phyloP scores from a whole-genome alignment of 2,113 vertebrate genomes.

The Colossoma macropomum region DNA sequence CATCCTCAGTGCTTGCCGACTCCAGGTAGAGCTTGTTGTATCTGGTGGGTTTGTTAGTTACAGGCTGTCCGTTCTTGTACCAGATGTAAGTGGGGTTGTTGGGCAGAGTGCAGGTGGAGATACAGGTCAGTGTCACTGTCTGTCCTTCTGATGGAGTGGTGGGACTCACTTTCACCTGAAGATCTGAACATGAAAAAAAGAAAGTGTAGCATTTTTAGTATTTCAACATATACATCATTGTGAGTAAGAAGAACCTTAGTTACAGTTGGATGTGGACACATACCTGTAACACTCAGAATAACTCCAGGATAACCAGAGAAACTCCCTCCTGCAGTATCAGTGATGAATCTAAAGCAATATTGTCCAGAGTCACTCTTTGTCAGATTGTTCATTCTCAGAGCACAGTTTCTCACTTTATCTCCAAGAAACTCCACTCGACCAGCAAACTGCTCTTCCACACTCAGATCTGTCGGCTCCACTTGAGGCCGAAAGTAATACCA shows the following conservation, averaged over 20 bases:
- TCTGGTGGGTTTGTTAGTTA: background rate
- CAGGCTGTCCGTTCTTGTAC: background rate
- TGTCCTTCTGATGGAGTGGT: background rate
- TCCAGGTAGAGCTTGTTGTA: background rate
- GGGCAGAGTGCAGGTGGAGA: slow-evolving; percentile 12
- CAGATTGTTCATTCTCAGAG: background rate
- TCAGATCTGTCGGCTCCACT: background rate
- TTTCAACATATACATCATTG: background rate
- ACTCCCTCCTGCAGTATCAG: background rate
- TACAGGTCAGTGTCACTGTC: background rate
- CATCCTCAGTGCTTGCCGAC: background rate
- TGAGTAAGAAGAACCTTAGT: too few species aligned
- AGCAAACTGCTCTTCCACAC: background rate
- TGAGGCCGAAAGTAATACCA: background rate
- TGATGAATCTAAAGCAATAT: background rate
- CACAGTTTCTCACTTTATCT: background rate
- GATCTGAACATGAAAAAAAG: background rate
- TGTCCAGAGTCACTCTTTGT: background rate
- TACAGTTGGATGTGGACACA: background rate
- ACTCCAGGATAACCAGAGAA: background rate
- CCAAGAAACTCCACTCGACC: background rate
- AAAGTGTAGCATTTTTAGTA: background rate
- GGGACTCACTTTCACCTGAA: background rate
- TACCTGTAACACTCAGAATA: background rate
- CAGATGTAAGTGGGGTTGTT: background rate